These are phyloP conservation scores for Hyposoter dolosus DNA, from an alignment of 2,888 invertebrate genomes.

Conservation along the genomic window DNA sequence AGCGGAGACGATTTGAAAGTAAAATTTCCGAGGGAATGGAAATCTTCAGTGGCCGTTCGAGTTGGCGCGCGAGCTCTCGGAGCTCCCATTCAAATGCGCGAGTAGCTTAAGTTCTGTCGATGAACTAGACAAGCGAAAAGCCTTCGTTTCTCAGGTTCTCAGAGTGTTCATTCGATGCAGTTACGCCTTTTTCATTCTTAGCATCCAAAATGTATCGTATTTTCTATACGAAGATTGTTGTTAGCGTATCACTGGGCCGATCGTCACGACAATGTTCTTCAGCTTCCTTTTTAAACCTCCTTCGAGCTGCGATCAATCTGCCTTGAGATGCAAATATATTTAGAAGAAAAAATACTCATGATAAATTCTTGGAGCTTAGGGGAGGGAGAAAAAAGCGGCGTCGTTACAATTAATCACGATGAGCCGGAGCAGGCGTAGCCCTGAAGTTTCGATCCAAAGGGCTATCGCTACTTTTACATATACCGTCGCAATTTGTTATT, in stretches of 20 bases:
- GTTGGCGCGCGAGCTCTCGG: constrained; percentile 44
- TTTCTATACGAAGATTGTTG: constrained; percentile 21
- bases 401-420: constrained; percentile 83
- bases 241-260: constrained; percentile 28
- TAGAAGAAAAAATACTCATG: constrained; percentile 72
- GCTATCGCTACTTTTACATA: constrained; percentile 61
- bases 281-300: constrained; percentile 21
- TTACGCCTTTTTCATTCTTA: background rate
- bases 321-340: constrained; percentile 82
- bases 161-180: background rate
- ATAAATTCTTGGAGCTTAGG: constrained; percentile 42
- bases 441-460: constrained; percentile 51
- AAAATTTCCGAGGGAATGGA: constrained; percentile 78
- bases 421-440: constrained; percentile 76
- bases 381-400: constrained; percentile 54
- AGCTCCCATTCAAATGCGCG: constrained; percentile 52
- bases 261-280: constrained; percentile 38
- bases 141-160: background rate
- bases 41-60: constrained; percentile 72
- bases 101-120: constrained; percentile 30
- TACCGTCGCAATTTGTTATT: constrained; percentile 83
- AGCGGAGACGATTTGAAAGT: constrained; percentile 79
- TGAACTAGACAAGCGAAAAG: background rate
- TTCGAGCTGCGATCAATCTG: constrained; percentile 77
- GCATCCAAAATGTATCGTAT: background rate